Evolutionary conservation across 2,888 invertebrate species (phyloP).

Genomic region (Pherbina coryleti): DNA sequence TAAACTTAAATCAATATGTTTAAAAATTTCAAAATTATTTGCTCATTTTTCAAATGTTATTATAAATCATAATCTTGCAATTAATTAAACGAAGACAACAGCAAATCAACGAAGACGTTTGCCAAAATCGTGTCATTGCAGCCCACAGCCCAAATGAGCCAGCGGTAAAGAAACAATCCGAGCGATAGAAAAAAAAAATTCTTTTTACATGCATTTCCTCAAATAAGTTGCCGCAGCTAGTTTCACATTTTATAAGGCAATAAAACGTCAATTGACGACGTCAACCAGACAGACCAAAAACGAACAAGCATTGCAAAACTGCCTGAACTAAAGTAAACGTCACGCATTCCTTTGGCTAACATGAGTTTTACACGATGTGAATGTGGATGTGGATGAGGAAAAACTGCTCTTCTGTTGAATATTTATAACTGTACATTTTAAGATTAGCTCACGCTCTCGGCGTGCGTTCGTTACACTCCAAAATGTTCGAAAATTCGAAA

Average conservation of each 20-base stretch:
- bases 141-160: background rate
- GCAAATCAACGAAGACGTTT: conserved; percentile 16
- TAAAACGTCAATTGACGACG: conserved; percentile 11
- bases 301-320: background rate
- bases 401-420: background rate
- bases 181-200: background rate
- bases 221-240: background rate
- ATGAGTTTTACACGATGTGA: background rate
- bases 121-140: conserved; percentile 24
- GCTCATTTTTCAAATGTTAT: background rate
- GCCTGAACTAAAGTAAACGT: background rate
- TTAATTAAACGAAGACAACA: conserved; percentile 35
- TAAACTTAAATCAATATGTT: no score
- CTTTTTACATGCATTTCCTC: no score
- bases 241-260: background rate
- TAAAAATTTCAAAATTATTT: no score
- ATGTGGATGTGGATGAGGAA: background rate
- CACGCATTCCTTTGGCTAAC: background rate
- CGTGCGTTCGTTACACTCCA: background rate
- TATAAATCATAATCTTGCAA: conserved; percentile 12
- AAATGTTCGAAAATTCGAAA: background rate
- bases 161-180: background rate
- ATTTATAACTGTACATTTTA: background rate
- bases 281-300: background rate
- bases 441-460: background rate